A percentile compares a stretch with the other conserved stretches of the same genome.
phyloP scores from a whole-genome alignment of 1,140 invertebrate species.

The Argopecten irradians region DNA sequence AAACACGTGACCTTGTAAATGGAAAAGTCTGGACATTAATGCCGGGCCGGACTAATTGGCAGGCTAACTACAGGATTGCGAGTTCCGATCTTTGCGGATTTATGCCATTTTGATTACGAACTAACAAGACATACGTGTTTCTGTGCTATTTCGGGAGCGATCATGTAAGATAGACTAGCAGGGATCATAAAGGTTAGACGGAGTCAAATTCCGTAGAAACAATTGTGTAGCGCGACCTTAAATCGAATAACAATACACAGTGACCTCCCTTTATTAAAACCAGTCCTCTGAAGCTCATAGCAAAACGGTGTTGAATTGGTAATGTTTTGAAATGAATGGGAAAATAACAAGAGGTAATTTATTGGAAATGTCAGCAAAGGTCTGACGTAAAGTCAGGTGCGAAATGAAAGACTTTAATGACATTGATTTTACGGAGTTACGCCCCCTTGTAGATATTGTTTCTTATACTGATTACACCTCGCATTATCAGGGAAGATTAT shows the following conservation, averaged over 20 bases:
- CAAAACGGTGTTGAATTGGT: conserved; percentile 6
- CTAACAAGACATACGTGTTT: conserved; percentile 4
- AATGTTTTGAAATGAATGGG: background rate
- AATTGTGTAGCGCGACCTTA: conserved; percentile 7
- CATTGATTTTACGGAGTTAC: background rate
- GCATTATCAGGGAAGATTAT: background rate
- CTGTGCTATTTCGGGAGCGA: background rate
- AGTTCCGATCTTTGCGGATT: background rate
- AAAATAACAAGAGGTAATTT: conserved; percentile 23
- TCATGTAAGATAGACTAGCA: background rate
- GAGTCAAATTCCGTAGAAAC: background rate
- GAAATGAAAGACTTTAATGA: background rate
- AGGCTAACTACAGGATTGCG: background rate
- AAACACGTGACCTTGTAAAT: background rate
- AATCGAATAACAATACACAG: background rate
- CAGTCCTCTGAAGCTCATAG: background rate
- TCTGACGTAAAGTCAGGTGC: background rate
- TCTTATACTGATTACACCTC: background rate
- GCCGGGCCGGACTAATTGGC: background rate
- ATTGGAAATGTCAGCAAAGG: conserved; percentile 9
- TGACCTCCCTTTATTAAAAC: conserved; percentile 6
- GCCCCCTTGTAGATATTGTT: background rate
- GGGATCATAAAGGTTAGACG: background rate
- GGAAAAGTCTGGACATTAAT: background rate
- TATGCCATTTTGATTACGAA: background rate